phyloP scores from a whole-genome alignment of 2,888 invertebrate genomes.

The Dermolepida albohirtum region DNA sequence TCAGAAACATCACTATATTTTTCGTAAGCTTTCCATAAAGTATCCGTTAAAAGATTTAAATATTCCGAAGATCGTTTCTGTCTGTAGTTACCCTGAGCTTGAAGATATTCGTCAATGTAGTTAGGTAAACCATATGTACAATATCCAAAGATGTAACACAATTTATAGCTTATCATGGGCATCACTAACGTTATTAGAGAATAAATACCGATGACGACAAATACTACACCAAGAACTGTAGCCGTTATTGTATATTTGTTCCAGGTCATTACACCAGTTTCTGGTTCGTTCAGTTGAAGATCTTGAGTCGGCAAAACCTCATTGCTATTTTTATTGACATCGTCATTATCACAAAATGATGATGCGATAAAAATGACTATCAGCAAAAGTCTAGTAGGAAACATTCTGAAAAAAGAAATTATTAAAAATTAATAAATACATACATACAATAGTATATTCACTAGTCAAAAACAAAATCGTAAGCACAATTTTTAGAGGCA shows the following conservation, averaged over 20 bases:
- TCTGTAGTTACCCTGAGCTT: slow-evolving; percentile 9
- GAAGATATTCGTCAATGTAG: slow-evolving; percentile 54
- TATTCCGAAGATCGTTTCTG: slow-evolving; percentile 24
- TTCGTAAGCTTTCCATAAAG: slow-evolving; percentile 59
- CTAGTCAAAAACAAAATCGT: no score
- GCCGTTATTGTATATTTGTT: slow-evolving; percentile 52
- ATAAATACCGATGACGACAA: slow-evolving; percentile 54
- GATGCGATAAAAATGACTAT: background rate
- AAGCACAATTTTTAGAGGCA: no score
- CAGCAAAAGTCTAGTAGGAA: background rate
- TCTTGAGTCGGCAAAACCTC: background rate
- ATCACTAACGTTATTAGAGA: slow-evolving; percentile 54
- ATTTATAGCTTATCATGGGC: slow-evolving; percentile 58
- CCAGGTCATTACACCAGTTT: slow-evolving; percentile 45
- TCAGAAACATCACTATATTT: slow-evolving; percentile 54
- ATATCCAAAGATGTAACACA: slow-evolving; percentile 59
- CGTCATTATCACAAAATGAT: background rate
- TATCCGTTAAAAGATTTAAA: slow-evolving; percentile 51
- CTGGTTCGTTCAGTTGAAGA: slow-evolving; percentile 2
- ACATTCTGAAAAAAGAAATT: slow-evolving; percentile 4
- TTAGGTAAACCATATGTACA: slow-evolving; percentile 57
- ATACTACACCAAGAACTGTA: slow-evolving; percentile 53
- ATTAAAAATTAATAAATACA: no score
- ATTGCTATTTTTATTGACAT: background rate
- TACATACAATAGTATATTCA: no score